Evolutionary conservation across 2,797 vertebrate genomes (phyloP).

Genomic region (Schizopygopsis malacanthus): DNA sequence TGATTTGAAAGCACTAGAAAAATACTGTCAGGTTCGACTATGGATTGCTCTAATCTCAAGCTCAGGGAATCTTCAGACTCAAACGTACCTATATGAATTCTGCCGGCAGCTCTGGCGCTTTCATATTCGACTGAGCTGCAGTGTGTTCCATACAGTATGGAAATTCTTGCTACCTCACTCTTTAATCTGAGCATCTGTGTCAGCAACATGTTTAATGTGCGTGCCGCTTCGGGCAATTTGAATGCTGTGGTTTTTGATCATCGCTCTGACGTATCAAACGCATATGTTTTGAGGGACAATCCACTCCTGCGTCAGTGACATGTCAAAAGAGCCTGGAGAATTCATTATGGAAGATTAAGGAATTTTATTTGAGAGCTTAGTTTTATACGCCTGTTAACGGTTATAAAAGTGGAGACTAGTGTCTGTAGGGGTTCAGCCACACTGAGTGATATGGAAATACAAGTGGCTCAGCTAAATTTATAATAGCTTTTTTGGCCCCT

Average conservation of each 20-base stretch:
- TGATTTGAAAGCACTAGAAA: constrained; percentile 36
- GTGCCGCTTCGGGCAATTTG: neutral
- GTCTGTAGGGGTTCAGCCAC: constrained; percentile 7
- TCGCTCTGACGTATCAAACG: constrained; percentile 3
- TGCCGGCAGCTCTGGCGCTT: neutral
- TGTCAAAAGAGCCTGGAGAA: constrained; percentile 26
- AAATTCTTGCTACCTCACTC: constrained; percentile 14
- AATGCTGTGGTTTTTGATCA: constrained; percentile 34
- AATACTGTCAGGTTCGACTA: constrained; percentile 28
- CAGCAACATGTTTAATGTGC: constrained; percentile 39
- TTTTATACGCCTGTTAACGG: constrained; percentile 21
- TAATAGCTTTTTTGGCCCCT: neutral
- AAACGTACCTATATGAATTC: constrained; percentile 8
- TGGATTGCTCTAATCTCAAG: constrained; percentile 28
- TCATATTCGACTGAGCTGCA: constrained; percentile 29
- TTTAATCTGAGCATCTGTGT: constrained; percentile 40
- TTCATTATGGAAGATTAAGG: constrained; percentile 39
- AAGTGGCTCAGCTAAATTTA: neutral
- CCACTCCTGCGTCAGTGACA: constrained; percentile 8
- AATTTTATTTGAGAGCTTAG: constrained; percentile 20
- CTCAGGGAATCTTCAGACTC: constrained; percentile 31
- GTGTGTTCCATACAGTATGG: constrained; percentile 18
- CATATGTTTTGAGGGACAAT: neutral
- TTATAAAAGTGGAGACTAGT: constrained; percentile 17
- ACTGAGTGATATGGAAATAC: constrained; percentile 20